Base-by-base conservation (phyloP, 2,113 vertebrate species). In the Gymnobelideus leadbeateri region DNA sequence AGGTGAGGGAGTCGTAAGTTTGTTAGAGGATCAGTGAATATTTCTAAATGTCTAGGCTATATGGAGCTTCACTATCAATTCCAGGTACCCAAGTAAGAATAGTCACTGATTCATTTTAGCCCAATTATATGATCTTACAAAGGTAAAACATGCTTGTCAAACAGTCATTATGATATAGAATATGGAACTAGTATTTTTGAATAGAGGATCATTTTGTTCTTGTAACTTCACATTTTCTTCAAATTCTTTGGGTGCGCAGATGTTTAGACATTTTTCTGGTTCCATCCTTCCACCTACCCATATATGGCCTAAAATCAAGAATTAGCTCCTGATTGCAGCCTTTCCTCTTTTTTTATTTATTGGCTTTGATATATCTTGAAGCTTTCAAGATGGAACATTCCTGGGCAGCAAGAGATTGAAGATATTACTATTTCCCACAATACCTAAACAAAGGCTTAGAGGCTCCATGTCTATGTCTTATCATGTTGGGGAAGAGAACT, bases 91-190 rank as follows among this genome's bases (percentile, higher is more conserved):
- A 61, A 19, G 77, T 77, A 92, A 91, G 21, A 57, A 50, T 53
- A 46, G 90, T 61, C 43, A 91, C 0, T 47, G 16, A 43, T 46
- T 91, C 51, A 52, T 53, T 68, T 90, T 94, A 46, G 51, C 90
- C 24, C 16, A 93, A 91, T 51, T 91, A 51, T 49, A 95, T 89
- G 28, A 91, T 54, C 84, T 31, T 96, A 12, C 19, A 68, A 51
- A 68, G 46, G n/a, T 23, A 53, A 37, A 46, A 26, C 0, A 26
- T 68, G 89, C 10, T 91, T 95, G 8, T 57, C 10, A 68, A 37
- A 19, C 26, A 90, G 43, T 57, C 52, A 23, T 61, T 97, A n/a
- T 53, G 43, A 93, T 19, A 28, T 0, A 43, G 16, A n/a, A 77
- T 77, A 16, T 43, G 43, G 37, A 77, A 7, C 37, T 77, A 43